Evolutionary conservation across 2,113 vertebrate species (phyloP), one percentile per base, ranked within the genome.

Genomic region (Bos taurus): DNA sequence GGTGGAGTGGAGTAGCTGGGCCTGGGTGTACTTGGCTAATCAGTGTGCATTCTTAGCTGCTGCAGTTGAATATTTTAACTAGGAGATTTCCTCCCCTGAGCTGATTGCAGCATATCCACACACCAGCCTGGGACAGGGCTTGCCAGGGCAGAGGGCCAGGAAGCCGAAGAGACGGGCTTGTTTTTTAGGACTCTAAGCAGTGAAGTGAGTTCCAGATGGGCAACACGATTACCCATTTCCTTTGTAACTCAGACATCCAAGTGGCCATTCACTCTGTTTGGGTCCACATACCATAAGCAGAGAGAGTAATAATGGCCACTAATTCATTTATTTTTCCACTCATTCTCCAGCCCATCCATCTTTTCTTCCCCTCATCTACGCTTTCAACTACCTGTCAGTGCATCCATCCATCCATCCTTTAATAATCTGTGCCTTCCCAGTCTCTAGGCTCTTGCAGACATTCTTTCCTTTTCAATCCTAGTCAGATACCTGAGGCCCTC

Each of bases 11-110:
- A 98, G 98, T 97, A 98, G 97, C 97, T 98, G 98, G 95, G 98
- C 97, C 97, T 98, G 97, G 98, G 98, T 95, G 97, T 97, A 97
- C 98, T 98, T 92, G 98, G 95, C 98, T 99, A 98, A 98, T 99
- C 98, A 98, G 98, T 50, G 90, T 98, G 94, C 96, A 98, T 98
- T 99, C 98, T 98, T 98, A 98, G 97, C 98, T 94, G 84, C 97
- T 96, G 90, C 97, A 96, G 89, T 88, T 96, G 98, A 98, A 98
- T 98, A 98, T 98, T 98, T 99, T 98, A 99, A 98, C 94, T 85
- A 88, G 89, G 89, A 98, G 88, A 71, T 95, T 97, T 97, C 96
- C 96, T 96, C 83, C 97, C 40, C 82, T 96, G 86, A 94, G 62
- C 43, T 98, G 91, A 93, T 82, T 93, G 97, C 82, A 94, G 96